A percentile compares a stretch with the other conserved stretches of the same genome.
Conservation (phyloP, 1,140 invertebrate species). For the Steinernema khuongi region DNA sequence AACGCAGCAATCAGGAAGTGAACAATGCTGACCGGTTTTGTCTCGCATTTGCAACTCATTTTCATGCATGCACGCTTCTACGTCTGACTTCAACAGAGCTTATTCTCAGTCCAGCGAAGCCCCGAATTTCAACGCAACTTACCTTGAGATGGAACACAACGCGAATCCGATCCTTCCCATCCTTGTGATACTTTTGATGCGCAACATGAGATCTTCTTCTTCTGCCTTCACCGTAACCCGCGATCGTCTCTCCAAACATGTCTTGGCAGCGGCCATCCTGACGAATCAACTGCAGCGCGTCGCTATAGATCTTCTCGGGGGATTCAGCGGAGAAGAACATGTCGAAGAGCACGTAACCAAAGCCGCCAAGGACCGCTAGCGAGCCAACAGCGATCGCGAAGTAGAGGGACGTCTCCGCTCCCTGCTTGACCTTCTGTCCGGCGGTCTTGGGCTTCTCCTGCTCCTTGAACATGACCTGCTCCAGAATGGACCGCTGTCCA, state of each 20-base stretch:
- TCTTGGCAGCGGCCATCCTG: constrained; percentile 48
- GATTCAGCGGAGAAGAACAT: constrained; percentile 51
- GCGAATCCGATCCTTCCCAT: constrained; percentile 50
- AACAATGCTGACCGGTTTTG: no score
- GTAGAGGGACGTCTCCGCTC: constrained; percentile 52
- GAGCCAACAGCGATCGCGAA: constrained; percentile 22
- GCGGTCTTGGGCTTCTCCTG: constrained; percentile 51
- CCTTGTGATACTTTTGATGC: constrained; percentile 46
- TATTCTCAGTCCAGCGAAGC: background rate
- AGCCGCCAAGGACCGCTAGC: constrained; percentile 36
- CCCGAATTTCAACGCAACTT: background rate
- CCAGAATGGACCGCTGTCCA: background rate
- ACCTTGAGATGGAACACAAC: constrained; percentile 47
- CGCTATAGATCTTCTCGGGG: constrained; percentile 47
- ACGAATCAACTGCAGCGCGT: constrained; percentile 48
- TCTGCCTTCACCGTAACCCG: constrained; percentile 48
- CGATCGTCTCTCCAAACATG: constrained; percentile 44
- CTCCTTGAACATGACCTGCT: constrained; percentile 37
- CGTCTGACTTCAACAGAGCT: background rate
- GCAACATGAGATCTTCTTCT: constrained; percentile 48
- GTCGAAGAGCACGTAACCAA: constrained; percentile 44
- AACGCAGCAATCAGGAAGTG: no score
- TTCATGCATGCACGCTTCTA: background rate
- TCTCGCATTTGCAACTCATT: no score
- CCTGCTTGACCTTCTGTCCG: constrained; percentile 44